Conservation (phyloP, 2,113 vertebrate genomes). For the Muntiacus reevesi region DNA sequence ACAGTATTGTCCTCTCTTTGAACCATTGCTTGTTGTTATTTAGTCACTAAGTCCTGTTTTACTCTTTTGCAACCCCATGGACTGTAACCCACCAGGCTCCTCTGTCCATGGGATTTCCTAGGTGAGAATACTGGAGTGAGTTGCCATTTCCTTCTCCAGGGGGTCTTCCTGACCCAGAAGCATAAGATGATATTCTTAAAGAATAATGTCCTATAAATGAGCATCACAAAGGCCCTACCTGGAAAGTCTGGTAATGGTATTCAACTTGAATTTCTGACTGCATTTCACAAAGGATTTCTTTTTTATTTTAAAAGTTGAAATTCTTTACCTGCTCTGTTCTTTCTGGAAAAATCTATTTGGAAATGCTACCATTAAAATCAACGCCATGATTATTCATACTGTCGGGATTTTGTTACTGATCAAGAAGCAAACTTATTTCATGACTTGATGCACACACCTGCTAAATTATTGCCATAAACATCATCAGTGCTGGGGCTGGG, state of each 20-base stretch:
- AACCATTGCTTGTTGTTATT: neutral
- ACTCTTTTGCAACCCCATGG: neutral
- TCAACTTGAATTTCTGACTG: neutral
- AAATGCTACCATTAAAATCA: neutral
- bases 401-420: neutral
- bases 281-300: neutral
- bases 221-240: neutral
- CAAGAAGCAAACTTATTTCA: accelerated
- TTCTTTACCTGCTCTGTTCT: neutral
- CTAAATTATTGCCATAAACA: accelerated
- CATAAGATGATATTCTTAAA: neutral
- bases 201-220: neutral
- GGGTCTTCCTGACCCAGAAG: neutral
- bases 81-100: neutral
- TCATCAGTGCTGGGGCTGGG: neutral
- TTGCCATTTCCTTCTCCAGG: neutral
- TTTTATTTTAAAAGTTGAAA: accelerated
- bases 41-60: neutral
- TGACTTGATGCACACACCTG: neutral
- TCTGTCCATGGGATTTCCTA: neutral
- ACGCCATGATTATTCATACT: neutral
- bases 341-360: neutral
- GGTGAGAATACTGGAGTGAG: neutral
- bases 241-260: neutral
- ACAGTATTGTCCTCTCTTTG: neutral